A percentile compares a stretch with the other conserved stretches of the same genome.
Evolutionary conservation across 1,140 invertebrate genomes (phyloP).

Genomic region (Cydia splendana): DNA sequence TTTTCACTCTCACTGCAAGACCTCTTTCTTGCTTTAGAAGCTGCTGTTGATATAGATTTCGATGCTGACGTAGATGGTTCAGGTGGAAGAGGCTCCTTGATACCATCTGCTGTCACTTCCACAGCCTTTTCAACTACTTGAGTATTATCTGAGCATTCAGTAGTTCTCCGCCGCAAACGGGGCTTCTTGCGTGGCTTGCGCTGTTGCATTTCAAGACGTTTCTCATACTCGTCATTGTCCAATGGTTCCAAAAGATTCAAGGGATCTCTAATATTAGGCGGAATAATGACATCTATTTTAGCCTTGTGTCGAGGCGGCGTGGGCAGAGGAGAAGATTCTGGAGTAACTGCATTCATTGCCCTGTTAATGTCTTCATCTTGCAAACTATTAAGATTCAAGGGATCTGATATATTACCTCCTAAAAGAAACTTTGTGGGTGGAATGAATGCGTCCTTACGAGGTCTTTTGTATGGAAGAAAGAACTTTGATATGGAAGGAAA

Average conservation of each 20-base stretch:
- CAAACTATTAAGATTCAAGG: constrained; percentile 95
- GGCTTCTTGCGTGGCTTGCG: constrained; percentile 83
- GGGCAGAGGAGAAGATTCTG: constrained; percentile 93
- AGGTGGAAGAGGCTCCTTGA: constrained; percentile 63
- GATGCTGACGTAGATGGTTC: constrained; percentile 57
- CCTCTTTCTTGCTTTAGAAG: constrained; percentile 65
- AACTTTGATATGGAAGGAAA: constrained; percentile 80
- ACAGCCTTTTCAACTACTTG: constrained; percentile 51
- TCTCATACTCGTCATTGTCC: constrained; percentile 90
- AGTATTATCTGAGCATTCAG: constrained; percentile 68
- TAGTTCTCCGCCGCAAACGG: constrained; percentile 81
- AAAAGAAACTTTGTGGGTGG: constrained; percentile 96
- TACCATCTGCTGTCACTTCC: constrained; percentile 55
- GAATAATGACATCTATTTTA: constrained; percentile 94
- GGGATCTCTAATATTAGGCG: constrained; percentile 94
- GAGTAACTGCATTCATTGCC: constrained; percentile 92
- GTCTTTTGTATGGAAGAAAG: constrained; percentile 83
- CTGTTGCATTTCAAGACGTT: constrained; percentile 83
- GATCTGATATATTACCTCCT: constrained; percentile 97
- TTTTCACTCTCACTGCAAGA: constrained; percentile 77
- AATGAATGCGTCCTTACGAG: constrained; percentile 87
- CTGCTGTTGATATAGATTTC: neutral
- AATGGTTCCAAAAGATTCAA: constrained; percentile 90
- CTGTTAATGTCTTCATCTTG: constrained; percentile 93
- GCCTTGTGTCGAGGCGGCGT: constrained; percentile 90